phyloP scores from a whole-genome alignment of 30 jellyfish, hydroid and myxozoan species.

The Sanderia malayensis region DNA sequence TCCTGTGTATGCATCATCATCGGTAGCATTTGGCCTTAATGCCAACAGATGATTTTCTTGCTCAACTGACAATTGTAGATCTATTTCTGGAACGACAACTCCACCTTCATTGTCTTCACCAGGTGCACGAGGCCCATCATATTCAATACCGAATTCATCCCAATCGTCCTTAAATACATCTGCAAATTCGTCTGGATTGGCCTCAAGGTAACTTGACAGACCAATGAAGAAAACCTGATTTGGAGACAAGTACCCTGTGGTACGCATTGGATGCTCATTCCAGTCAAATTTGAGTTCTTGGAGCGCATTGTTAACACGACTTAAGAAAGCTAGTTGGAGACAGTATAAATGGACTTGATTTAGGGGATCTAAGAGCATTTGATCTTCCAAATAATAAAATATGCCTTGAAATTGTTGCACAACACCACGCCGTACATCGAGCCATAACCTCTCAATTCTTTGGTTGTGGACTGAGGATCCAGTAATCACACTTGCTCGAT shows the following conservation, averaged over 20 bases:
- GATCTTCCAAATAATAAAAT: constrained; percentile 16
- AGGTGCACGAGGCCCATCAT: constrained; percentile 7
- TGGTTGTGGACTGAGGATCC: constrained; percentile 44
- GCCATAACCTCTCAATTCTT: constrained; percentile 35
- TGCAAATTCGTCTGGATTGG: constrained; percentile 10
- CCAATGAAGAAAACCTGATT: background rate
- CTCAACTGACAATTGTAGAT: background rate
- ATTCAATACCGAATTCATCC: constrained; percentile 18
- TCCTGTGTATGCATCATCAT: background rate
- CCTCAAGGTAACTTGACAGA: background rate
- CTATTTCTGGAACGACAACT: constrained; percentile 36
- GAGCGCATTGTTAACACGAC: constrained; percentile 9
- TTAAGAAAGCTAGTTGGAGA: constrained; percentile 27
- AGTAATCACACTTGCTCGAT: constrained; percentile 35
- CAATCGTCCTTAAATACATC: background rate
- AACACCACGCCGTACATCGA: constrained; percentile 22
- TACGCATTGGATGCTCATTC: constrained; percentile 31
- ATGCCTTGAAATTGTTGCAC: no score
- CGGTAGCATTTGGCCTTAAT: background rate
- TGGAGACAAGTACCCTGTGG: constrained; percentile 13
- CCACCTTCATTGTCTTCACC: constrained; percentile 23
- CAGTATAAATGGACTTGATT: constrained; percentile 17
- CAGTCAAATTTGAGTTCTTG: constrained; percentile 23
- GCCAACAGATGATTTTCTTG: background rate
- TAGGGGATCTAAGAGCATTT: constrained; percentile 22